phyloP scores from a whole-genome alignment of 2,797 vertebrate genomes.

The Lithobates pipiens region DNA sequence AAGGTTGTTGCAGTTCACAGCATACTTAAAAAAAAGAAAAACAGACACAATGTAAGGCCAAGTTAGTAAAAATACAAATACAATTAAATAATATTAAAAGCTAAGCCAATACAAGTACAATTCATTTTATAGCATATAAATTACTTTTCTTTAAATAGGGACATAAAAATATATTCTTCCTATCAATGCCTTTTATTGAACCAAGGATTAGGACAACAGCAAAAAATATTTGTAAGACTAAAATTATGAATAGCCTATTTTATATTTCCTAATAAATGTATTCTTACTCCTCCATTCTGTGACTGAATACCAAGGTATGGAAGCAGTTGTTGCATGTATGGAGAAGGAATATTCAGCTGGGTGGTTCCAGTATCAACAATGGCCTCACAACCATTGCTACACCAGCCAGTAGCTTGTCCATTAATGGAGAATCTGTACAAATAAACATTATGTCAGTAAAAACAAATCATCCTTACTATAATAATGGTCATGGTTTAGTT shows the following conservation, averaged over 20 bases:
- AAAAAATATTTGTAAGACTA: no score
- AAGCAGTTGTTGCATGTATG: conserved; percentile 69
- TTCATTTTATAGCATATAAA: neutral
- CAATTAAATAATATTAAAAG: neutral
- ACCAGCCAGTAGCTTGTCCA: conserved; percentile 66
- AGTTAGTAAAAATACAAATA: neutral
- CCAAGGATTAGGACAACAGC: no score
- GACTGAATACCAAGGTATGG: conserved; percentile 71
- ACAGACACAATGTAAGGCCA: neutral
- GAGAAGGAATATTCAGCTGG: conserved; percentile 73
- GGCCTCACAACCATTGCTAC: conserved; percentile 60
- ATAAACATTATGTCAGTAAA: neutral
- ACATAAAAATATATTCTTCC: no score
- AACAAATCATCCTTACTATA: no score
- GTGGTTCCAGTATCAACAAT: conserved; percentile 66
- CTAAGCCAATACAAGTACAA: neutral
- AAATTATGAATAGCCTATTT: no score
- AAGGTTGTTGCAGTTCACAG: conserved; percentile 45
- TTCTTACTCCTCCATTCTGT: conserved; percentile 72
- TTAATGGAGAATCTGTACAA: conserved; percentile 70
- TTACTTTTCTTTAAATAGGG: no score
- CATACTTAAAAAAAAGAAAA: conserved; percentile 49
- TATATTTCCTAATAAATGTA: conserved; percentile 26
- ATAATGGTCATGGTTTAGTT: no score
- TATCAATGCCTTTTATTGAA: no score